These are phyloP conservation scores for Mystacornis crossleyi DNA, from an alignment of 2,113 vertebrate genomes.

Conservation along the genomic window DNA sequence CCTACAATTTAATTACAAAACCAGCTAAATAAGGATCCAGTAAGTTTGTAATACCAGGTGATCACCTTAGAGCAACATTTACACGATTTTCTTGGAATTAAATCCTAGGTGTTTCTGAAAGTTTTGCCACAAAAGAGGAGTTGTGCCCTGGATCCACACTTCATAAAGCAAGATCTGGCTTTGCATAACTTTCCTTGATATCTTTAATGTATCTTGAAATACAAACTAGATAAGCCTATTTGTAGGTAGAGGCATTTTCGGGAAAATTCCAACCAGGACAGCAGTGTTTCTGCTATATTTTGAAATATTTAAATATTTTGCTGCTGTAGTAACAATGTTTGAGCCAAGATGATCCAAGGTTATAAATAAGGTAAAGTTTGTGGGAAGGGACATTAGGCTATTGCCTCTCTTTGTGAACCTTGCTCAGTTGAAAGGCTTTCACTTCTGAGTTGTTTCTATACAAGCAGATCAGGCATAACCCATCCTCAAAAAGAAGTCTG, in stretches of 20 bases:
- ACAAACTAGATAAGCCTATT: neutral
- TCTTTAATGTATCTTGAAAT: neutral
- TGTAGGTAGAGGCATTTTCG: neutral
- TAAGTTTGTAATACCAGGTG: neutral
- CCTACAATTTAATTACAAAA: neutral
- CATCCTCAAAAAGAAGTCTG: neutral
- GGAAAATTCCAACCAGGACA: neutral
- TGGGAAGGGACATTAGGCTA: neutral
- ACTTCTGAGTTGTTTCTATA: neutral
- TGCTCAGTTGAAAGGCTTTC: neutral
- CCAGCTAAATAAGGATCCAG: neutral
- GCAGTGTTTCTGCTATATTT: neutral
- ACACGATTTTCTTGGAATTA: accelerated
- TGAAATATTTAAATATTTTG: neutral
- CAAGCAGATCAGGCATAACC: neutral
- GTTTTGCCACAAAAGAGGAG: neutral
- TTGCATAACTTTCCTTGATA: neutral
- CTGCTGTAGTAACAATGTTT: neutral
- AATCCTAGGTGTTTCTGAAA: neutral
- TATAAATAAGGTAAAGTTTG: neutral
- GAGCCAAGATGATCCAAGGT: neutral
- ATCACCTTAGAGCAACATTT: neutral
- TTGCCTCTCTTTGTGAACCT: neutral
- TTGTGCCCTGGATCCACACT: neutral
- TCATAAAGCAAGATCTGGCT: neutral